A percentile compares a stretch with the other conserved stretches of the same genome.
Evolutionary conservation across 2,888 invertebrate genomes (phyloP).

Genomic region (Stenotaenia linearis): DNA sequence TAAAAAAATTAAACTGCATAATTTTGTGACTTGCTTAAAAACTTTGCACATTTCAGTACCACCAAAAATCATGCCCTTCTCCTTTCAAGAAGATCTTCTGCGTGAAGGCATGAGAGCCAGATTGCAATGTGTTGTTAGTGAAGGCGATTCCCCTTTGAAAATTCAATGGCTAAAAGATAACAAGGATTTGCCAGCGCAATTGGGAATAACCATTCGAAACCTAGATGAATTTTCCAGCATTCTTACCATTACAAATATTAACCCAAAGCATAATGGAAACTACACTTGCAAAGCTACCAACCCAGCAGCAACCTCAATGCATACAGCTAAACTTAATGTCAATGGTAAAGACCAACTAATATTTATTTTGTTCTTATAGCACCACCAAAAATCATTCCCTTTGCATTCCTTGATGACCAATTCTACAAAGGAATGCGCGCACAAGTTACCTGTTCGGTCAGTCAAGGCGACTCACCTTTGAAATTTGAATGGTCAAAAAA

Average conservation of each 20-base stretch:
- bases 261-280: constrained; percentile 32
- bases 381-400: constrained; percentile 20
- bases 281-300: constrained; percentile 33
- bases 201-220: constrained; percentile 28
- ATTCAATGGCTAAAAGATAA: constrained; percentile 79
- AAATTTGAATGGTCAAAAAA: constrained; percentile 21
- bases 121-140: constrained; percentile 71
- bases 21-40: background rate
- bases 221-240: constrained; percentile 35
- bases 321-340: constrained; percentile 31
- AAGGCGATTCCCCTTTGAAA: constrained; percentile 71
- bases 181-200: constrained; percentile 49
- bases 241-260: constrained; percentile 61
- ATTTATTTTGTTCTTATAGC: constrained; percentile 59
- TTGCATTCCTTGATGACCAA: constrained; percentile 28
- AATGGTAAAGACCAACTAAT: constrained; percentile 32
- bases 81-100: constrained; percentile 69
- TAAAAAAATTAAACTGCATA: no score
- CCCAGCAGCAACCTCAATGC: background rate
- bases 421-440: constrained; percentile 29
- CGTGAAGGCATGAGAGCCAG: constrained; percentile 75
- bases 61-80: constrained; percentile 77
- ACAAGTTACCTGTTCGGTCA: constrained; percentile 17
- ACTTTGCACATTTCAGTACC: constrained; percentile 56
- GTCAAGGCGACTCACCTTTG: constrained; percentile 24